These are phyloP conservation scores for Callaeas wilsoni DNA, from an alignment of 2,113 vertebrate species.

Conservation along the genomic window DNA sequence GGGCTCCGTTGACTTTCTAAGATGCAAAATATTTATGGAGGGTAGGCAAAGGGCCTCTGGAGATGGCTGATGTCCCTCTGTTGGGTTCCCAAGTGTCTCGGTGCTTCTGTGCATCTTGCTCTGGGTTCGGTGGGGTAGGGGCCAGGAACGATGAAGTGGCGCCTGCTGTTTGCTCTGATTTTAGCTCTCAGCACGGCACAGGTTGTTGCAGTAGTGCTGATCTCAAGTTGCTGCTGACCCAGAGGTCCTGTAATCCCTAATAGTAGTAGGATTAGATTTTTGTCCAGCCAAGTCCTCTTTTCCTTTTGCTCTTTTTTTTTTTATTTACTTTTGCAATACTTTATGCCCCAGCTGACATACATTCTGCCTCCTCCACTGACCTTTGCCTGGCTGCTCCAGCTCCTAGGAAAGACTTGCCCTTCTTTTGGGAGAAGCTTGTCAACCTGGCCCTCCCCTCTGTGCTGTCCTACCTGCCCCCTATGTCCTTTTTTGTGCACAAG, in stretches of 20 bases:
- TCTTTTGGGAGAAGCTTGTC: neutral
- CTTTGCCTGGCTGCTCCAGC: neutral
- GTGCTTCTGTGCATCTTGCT: neutral
- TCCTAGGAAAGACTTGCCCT: neutral
- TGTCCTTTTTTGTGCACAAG: neutral
- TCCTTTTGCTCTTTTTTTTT: neutral
- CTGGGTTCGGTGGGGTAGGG: neutral
- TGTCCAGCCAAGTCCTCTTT: neutral
- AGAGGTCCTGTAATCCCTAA: constrained; percentile 44
- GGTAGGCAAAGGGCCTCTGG: neutral
- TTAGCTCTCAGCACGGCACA: constrained; percentile 4
- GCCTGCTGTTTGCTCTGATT: neutral
- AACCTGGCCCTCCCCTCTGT: neutral
- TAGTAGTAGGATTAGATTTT: constrained; percentile 40
- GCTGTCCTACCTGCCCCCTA: neutral
- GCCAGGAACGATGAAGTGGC: neutral
- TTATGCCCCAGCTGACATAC: neutral
- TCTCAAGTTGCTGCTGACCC: constrained; percentile 32
- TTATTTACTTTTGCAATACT: neutral
- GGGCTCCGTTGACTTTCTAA: neutral
- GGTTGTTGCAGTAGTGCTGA: neutral
- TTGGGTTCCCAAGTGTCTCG: neutral
- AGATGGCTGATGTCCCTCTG: neutral
- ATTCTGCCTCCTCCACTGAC: neutral
- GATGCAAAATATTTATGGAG: neutral